Evolutionary conservation across 2,888 invertebrate species (phyloP).

Genomic region (Sminthurides aquaticus): DNA sequence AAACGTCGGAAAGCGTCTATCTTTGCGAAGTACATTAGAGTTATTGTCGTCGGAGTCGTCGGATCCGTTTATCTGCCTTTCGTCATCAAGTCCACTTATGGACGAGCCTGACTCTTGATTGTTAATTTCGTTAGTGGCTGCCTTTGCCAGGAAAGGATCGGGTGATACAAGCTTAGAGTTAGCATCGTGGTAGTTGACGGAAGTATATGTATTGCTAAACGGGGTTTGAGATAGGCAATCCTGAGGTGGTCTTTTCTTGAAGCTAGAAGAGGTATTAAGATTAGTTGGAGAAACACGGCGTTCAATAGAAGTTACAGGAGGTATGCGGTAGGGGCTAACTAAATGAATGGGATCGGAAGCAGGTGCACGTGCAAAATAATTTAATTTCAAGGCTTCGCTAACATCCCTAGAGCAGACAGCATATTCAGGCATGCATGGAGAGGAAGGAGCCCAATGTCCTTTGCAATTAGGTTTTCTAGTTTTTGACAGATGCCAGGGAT

Average conservation of each 20-base stretch:
- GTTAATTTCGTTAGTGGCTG: background rate
- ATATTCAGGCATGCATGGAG: constrained; percentile 24
- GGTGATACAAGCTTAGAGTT: background rate
- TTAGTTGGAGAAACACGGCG: background rate
- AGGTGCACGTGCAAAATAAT: background rate
- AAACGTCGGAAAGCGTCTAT: too few species aligned
- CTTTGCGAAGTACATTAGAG: too few species aligned
- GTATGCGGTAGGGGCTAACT: too few species aligned
- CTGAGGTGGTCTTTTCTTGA: too few species aligned
- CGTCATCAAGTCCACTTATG: background rate
- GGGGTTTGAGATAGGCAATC: too few species aligned
- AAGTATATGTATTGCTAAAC: too few species aligned
- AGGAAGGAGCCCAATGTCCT: constrained; percentile 18
- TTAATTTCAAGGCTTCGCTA: background rate
- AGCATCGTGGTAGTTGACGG: too few species aligned
- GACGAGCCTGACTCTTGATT: background rate
- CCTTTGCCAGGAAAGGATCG: background rate
- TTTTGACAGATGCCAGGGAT: constrained; percentile 21
- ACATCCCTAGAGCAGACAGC: background rate
- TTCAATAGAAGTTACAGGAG: background rate
- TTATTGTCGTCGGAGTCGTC: too few species aligned
- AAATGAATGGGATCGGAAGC: too few species aligned
- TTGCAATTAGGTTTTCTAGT: constrained; percentile 19
- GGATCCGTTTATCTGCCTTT: too few species aligned
- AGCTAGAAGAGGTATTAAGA: too few species aligned